Conservation (phyloP, 2,797 vertebrate genomes). For the Toxotes lorentzi region DNA sequence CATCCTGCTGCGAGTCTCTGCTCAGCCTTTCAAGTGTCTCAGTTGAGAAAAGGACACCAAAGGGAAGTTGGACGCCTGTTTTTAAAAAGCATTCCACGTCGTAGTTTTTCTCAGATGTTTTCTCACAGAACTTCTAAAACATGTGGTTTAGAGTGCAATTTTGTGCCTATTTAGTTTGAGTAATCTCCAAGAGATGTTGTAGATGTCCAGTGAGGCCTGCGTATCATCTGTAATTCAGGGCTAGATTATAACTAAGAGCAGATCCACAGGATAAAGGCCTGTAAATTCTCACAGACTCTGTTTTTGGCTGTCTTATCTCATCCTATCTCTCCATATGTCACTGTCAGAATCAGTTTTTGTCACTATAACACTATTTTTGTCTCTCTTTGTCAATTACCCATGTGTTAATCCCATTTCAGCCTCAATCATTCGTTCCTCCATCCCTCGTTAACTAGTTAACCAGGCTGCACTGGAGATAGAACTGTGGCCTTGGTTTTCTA, state of each 20-base stretch:
- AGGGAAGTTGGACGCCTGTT: slow-evolving; percentile 43
- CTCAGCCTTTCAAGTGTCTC: slow-evolving; percentile 48
- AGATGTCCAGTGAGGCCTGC: slow-evolving; percentile 61
- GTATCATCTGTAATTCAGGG: slow-evolving; percentile 64
- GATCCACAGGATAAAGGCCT: slow-evolving; percentile 52
- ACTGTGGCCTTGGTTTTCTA: slow-evolving; percentile 7
- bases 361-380: neutral
- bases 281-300: slow-evolving; percentile 23
- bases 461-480: slow-evolving; percentile 4
- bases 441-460: slow-evolving; percentile 21
- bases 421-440: slow-evolving; percentile 5
- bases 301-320: slow-evolving; percentile 30
- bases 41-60: slow-evolving; percentile 36
- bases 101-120: slow-evolving; percentile 49
- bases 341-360: slow-evolving; percentile 21
- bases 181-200: slow-evolving; percentile 61
- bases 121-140: slow-evolving; percentile 58
- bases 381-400: slow-evolving; percentile 17
- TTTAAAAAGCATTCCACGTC: slow-evolving; percentile 46
- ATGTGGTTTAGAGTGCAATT: slow-evolving; percentile 66
- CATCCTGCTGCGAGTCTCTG: slow-evolving; percentile 43
- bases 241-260: slow-evolving; percentile 63
- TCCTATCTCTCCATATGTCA: neutral
- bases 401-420: slow-evolving; percentile 2
- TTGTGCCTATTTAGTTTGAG: slow-evolving; percentile 69